These are phyloP conservation scores for Antedon bifida DNA, from an alignment of 35 echinoderm and acorn worm species.

Conservation along the genomic window DNA sequence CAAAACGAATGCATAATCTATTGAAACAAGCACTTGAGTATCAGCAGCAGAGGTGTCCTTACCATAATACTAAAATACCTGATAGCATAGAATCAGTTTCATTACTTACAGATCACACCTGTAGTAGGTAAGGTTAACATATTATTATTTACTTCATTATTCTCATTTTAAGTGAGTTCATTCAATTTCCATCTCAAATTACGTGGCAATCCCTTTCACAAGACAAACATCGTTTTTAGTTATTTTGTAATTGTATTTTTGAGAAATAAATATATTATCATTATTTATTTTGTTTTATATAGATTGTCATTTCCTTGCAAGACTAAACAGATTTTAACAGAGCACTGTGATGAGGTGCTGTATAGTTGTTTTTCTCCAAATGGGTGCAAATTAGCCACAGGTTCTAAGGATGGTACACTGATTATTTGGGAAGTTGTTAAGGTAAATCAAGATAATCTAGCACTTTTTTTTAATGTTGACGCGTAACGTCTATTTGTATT, in stretches of 20 bases:
- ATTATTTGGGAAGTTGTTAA: slow-evolving; percentile 97
- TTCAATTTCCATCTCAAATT: too few species aligned
- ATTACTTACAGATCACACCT: slow-evolving; percentile 81
- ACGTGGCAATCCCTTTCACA: too few species aligned
- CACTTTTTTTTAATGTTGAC: too few species aligned
- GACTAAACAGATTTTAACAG: slow-evolving; percentile 67
- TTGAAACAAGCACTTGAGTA: slow-evolving; percentile 83
- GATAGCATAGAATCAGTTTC: slow-evolving; percentile 75
- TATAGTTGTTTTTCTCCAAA: slow-evolving; percentile 96
- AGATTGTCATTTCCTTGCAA: slow-evolving; percentile 65
- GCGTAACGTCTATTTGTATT: neutral
- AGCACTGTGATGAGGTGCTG: slow-evolving; percentile 96
- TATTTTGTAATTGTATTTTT: too few species aligned
- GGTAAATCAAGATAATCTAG: slow-evolving; percentile 35
- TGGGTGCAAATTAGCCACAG: slow-evolving; percentile 86
- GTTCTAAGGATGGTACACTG: slow-evolving; percentile 97
- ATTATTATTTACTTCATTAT: too few species aligned
- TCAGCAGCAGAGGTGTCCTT: slow-evolving; percentile 90
- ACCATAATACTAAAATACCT: slow-evolving; percentile 77
- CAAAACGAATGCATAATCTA: slow-evolving; percentile 72
- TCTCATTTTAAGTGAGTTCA: neutral
- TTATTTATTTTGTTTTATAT: neutral
- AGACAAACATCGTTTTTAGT: too few species aligned
- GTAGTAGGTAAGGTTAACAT: slow-evolving; percentile 63
- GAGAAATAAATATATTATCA: too few species aligned